A percentile compares a stretch with the other conserved stretches of the same genome.
phyloP scores from a whole-genome alignment of 2,797 vertebrate genomes.

The Microtus californicus region DNA sequence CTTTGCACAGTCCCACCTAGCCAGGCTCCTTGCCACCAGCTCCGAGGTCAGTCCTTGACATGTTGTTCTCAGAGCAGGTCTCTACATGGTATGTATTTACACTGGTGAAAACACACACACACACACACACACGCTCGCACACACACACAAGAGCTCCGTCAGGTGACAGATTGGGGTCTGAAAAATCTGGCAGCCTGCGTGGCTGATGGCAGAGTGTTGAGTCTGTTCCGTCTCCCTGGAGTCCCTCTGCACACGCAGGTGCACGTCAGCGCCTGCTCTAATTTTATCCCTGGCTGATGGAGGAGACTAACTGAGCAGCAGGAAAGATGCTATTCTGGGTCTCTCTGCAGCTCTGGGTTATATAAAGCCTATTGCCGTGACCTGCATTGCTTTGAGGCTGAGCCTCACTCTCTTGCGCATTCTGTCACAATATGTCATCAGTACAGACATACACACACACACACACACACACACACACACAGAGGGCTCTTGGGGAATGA shows the following conservation, averaged over 20 bases:
- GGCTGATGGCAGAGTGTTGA: constrained; percentile 84
- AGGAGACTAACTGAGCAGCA: constrained; percentile 95
- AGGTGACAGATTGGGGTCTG: constrained; percentile 78
- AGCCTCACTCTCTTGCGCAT: constrained; percentile 75
- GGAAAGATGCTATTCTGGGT: constrained; percentile 96
- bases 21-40: not conserved
- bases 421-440: constrained; percentile 78
- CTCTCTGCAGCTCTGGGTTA: constrained; percentile 90
- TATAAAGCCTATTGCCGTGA: constrained; percentile 91
- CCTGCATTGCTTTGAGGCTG: constrained; percentile 87
- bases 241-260: constrained; percentile 94
- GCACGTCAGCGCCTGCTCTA: constrained; percentile 96
- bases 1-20: not conserved
- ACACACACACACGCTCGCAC: constrained; percentile 46
- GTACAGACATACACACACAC: constrained; percentile 66
- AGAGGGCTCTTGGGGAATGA: constrained; percentile 40
- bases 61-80: constrained; percentile 16
- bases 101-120: not conserved
- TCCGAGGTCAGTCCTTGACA: constrained; percentile 47
- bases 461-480: not conserved
- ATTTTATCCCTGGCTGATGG: constrained; percentile 97
- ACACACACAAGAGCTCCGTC: constrained; percentile 36
- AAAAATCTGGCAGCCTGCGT: constrained; percentile 82
- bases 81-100: not conserved
- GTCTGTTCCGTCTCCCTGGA: constrained; percentile 91